Conservation (phyloP, 2,113 vertebrate genomes). For the Columbina picui region DNA sequence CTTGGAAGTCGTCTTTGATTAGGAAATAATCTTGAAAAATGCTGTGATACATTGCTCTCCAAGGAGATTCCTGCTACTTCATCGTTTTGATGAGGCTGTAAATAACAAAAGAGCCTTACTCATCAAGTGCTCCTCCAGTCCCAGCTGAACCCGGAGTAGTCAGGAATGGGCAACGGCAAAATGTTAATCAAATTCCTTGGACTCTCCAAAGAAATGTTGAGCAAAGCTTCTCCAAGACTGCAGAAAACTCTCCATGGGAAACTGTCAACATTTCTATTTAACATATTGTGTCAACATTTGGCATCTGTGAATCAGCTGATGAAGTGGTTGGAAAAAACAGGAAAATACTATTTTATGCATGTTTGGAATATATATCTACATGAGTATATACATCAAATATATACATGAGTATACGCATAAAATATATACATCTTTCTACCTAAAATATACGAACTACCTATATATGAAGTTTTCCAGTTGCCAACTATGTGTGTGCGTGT, state of each 20-base stretch:
- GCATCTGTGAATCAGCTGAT: not conserved
- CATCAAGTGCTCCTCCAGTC: not conserved
- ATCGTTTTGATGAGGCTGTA: slow-evolving; percentile 53
- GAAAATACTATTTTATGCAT: not conserved
- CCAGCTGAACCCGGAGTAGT: not conserved
- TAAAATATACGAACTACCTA: not conserved
- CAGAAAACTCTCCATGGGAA: not conserved
- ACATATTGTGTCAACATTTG: slow-evolving; percentile 20
- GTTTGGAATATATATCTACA: not conserved
- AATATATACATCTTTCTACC: not conserved
- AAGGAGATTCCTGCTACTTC: slow-evolving; percentile 61
- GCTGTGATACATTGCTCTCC: slow-evolving; percentile 59
- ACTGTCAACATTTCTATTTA: slow-evolving; percentile 14
- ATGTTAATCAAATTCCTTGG: slow-evolving; percentile 2
- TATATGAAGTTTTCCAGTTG: not conserved
- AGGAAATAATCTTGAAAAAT: slow-evolving; percentile 61
- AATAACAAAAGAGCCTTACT: slow-evolving; percentile 67
- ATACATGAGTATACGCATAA: not conserved
- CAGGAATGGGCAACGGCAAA: slow-evolving; percentile 31
- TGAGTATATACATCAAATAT: not conserved
- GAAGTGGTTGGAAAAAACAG: not conserved
- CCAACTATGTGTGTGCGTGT: not conserved
- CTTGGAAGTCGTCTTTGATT: slow-evolving; percentile 50
- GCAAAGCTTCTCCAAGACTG: not conserved
- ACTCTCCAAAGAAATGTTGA: slow-evolving; percentile 16